Conservation (phyloP, 2,113 vertebrate genomes). For the Thamnophis sirtalis region DNA sequence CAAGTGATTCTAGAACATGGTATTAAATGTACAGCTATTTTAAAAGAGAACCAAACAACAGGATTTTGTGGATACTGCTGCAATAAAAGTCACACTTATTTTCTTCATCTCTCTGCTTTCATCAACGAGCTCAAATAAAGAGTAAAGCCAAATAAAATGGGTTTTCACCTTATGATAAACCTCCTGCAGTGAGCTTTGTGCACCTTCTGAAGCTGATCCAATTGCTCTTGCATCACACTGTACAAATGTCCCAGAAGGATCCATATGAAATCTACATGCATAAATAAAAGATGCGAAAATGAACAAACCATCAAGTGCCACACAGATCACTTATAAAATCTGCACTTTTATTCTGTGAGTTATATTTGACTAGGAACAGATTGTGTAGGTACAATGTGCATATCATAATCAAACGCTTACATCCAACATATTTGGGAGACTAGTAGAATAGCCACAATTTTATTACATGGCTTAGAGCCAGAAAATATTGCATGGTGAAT, state of each 20-base stretch:
- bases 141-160: fast-evolving
- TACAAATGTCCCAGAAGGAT: constrained; percentile 96
- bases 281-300: neutral
- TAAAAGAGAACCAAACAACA: neutral
- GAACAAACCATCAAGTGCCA: fast-evolving
- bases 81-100: neutral
- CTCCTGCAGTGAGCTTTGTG: constrained; percentile 96
- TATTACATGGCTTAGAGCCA: neutral
- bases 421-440: neutral
- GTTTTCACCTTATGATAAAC: constrained; percentile 93
- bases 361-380: neutral
- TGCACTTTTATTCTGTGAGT: neutral
- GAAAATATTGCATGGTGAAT: neutral
- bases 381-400: neutral
- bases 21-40: neutral
- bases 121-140: neutral
- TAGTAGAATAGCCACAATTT: neutral
- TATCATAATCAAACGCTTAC: neutral
- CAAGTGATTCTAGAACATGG: neutral
- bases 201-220: constrained; percentile 95
- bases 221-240: constrained; percentile 97
- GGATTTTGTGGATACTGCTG: fast-evolving
- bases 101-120: neutral
- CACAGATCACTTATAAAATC: neutral
- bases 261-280: constrained; percentile 90